Conservation (phyloP, 2,888 invertebrate species). For the Cephus pygmeus region DNA sequence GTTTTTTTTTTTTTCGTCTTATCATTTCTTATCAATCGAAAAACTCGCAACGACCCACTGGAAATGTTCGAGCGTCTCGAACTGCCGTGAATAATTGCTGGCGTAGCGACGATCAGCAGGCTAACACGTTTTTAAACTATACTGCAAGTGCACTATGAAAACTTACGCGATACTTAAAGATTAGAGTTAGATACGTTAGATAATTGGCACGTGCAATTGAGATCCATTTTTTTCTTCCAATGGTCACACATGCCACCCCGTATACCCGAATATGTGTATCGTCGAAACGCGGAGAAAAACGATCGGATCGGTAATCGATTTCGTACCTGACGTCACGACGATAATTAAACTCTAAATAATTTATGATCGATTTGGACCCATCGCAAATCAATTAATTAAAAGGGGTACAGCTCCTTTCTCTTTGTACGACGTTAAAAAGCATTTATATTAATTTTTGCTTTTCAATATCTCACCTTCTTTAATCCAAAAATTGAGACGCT, state of each 20-base stretch:
- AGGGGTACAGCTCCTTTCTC: not conserved
- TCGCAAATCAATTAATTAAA: not conserved
- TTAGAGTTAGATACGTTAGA: not conserved
- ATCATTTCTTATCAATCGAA: not conserved
- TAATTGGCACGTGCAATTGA: conserved; percentile 15
- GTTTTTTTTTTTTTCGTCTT: not conserved
- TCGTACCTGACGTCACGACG: not conserved
- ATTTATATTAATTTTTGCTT: not conserved
- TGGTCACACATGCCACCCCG: conserved; percentile 20
- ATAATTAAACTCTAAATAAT: not conserved
- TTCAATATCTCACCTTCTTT: not conserved
- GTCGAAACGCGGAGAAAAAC: not conserved
- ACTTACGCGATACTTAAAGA: not conserved
- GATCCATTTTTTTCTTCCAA: not conserved
- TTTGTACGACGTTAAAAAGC: not conserved
- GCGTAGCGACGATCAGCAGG: not conserved
- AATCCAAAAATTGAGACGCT: not conserved
- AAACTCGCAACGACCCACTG: not conserved
- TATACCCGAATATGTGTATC: conserved; percentile 25
- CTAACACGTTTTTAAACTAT: not conserved
- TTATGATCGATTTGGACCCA: not conserved
- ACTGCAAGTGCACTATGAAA: not conserved
- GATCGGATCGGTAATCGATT: not conserved
- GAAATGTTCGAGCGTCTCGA: not conserved
- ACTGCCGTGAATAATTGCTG: not conserved